Conservation (phyloP, 2,113 vertebrate genomes). For the Elephantulus edwardii region DNA sequence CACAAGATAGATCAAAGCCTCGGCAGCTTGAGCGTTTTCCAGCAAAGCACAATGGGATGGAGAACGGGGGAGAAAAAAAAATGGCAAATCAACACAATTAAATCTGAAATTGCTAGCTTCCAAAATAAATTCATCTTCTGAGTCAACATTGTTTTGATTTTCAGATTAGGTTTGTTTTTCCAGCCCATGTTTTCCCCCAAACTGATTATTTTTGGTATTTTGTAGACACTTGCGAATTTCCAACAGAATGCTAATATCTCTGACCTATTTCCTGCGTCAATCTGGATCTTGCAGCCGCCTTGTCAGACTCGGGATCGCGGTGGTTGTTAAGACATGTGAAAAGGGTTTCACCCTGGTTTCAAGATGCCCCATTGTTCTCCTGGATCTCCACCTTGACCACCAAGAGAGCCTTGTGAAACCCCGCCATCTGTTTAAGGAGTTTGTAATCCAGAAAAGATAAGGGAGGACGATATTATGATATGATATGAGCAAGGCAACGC, state of each 20-base stretch:
- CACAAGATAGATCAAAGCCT: neutral
- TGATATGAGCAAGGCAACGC: too few relatives aligned
- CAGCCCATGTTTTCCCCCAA: constrained; percentile 25
- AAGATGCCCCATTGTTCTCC: fast-evolving
- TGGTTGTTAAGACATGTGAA: neutral
- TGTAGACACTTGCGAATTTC: constrained; percentile 7
- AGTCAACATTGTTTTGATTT: constrained; percentile 57
- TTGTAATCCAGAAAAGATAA: fast-evolving
- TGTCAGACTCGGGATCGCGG: too few relatives aligned
- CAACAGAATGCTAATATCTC: neutral
- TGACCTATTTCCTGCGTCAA: neutral
- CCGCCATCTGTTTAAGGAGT: fast-evolving
- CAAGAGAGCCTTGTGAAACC: fast-evolving
- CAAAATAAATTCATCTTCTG: constrained; percentile 43
- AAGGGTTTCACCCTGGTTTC: neutral
- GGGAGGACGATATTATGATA: fast-evolving
- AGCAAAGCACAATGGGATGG: neutral
- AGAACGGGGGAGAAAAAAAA: neutral
- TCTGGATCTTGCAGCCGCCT: neutral
- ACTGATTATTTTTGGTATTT: constrained; percentile 46
- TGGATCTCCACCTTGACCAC: fast-evolving
- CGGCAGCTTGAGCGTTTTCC: neutral
- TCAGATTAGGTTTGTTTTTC: constrained; percentile 65
- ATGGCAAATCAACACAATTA: constrained; percentile 40
- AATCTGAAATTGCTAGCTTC: constrained; percentile 49